phyloP scores from a whole-genome alignment of 2,888 invertebrate species.

The Podotricha telesiphe region DNA sequence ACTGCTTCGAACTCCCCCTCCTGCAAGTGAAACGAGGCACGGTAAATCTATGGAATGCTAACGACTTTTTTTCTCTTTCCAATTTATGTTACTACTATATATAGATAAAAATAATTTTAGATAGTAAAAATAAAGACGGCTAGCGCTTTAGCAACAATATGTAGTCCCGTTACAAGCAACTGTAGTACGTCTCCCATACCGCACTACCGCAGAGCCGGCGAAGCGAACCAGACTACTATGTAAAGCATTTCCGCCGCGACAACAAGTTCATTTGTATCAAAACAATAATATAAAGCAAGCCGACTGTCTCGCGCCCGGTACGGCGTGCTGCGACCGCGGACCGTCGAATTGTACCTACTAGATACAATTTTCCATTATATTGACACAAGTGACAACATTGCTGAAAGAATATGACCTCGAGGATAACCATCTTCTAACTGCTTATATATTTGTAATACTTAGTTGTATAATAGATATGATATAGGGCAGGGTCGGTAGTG shows the following conservation, averaged over 20 bases:
- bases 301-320: neutral
- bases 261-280: neutral
- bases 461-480: neutral
- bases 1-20: too few species aligned
- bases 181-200: neutral
- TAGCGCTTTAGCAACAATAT: neutral
- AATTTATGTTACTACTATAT: neutral
- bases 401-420: neutral
- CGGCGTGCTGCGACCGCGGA: neutral
- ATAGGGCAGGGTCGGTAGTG: too few species aligned
- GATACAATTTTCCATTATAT: neutral
- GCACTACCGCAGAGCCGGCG: neutral
- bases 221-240: neutral
- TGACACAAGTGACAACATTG: constrained; percentile 6
- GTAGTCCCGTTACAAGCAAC: constrained; percentile 9
- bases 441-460: neutral
- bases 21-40: too few species aligned
- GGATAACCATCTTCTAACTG: neutral
- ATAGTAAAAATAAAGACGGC: neutral
- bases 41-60: too few species aligned
- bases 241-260: neutral
- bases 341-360: neutral
- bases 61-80: too few species aligned
- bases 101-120: neutral
- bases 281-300: neutral